phyloP scores from a whole-genome alignment of 2,113 vertebrate species.

The Colius striatus region DNA sequence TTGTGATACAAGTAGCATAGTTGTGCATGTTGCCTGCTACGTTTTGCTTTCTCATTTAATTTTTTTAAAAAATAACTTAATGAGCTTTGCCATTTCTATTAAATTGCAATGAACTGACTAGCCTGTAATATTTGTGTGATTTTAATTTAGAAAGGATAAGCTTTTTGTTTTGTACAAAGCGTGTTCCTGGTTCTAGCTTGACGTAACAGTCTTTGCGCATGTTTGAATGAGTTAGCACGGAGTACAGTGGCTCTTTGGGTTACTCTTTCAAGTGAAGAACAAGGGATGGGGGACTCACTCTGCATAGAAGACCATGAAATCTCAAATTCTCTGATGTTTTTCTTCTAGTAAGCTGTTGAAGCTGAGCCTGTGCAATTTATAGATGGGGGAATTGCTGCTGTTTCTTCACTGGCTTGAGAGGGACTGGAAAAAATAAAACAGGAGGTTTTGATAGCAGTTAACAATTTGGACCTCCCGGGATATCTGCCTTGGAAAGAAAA shows the following conservation, averaged over 20 bases:
- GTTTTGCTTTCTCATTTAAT: conserved; percentile 72
- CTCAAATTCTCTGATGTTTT: not conserved
- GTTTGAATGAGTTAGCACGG: not conserved
- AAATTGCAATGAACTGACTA: conserved; percentile 35
- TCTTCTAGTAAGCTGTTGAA: conserved; percentile 5
- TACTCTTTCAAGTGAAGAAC: not conserved
- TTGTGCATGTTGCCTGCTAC: conserved; percentile 72
- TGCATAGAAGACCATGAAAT: not conserved
- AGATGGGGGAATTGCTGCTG: not conserved
- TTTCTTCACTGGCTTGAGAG: not conserved
- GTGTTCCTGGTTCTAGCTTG: not conserved
- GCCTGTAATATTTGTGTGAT: conserved; percentile 37
- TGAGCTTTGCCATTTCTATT: conserved; percentile 50
- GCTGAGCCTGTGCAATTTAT: not conserved
- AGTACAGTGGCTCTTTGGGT: not conserved
- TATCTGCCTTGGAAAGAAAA: not conserved
- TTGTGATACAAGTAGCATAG: conserved; percentile 72
- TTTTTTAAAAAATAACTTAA: not conserved
- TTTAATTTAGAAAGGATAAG: conserved; percentile 23
- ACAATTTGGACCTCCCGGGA: not conserved
- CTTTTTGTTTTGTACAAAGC: not conserved
- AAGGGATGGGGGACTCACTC: not conserved
- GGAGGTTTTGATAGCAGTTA: not conserved
- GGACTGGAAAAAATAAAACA: not conserved
- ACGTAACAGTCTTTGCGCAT: not conserved